Evolutionary conservation across 2,797 vertebrate species (phyloP).

Genomic region (Syndactyla subalaris): DNA sequence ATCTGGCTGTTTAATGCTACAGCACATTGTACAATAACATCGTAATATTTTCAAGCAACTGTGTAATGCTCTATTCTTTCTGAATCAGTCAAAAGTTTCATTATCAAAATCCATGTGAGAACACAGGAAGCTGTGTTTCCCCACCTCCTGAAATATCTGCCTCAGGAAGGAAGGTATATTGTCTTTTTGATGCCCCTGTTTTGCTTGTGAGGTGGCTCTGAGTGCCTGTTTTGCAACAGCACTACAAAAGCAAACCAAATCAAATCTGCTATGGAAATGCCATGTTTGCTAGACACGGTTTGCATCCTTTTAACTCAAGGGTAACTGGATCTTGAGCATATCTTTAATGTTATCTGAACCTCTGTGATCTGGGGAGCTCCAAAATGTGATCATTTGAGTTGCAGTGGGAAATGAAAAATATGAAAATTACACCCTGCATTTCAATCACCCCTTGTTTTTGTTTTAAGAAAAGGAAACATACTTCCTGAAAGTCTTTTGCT

Average conservation of each 20-base stretch:
- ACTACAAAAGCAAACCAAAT: constrained; percentile 58
- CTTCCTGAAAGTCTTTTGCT: constrained; percentile 48
- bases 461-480: constrained; percentile 48
- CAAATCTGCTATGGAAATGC: constrained; percentile 64
- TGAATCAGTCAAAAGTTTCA: constrained; percentile 57
- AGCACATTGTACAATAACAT: background rate
- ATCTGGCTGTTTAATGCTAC: background rate
- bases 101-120: constrained; percentile 78
- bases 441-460: background rate
- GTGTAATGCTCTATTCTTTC: constrained; percentile 35
- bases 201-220: constrained; percentile 62
- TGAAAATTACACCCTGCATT: constrained; percentile 52
- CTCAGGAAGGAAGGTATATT: constrained; percentile 82
- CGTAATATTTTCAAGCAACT: background rate
- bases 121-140: constrained; percentile 79
- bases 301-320: constrained; percentile 56
- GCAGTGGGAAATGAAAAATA: constrained; percentile 47
- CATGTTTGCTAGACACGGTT: constrained; percentile 47
- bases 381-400: background rate
- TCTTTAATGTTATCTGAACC: constrained; percentile 48
- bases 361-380: constrained; percentile 12
- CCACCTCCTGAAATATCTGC: constrained; percentile 79
- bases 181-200: constrained; percentile 76
- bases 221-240: constrained; percentile 59
- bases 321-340: constrained; percentile 46